Base-by-base conservation (phyloP, 2,113 vertebrate genomes). In the Calonectris borealis region DNA sequence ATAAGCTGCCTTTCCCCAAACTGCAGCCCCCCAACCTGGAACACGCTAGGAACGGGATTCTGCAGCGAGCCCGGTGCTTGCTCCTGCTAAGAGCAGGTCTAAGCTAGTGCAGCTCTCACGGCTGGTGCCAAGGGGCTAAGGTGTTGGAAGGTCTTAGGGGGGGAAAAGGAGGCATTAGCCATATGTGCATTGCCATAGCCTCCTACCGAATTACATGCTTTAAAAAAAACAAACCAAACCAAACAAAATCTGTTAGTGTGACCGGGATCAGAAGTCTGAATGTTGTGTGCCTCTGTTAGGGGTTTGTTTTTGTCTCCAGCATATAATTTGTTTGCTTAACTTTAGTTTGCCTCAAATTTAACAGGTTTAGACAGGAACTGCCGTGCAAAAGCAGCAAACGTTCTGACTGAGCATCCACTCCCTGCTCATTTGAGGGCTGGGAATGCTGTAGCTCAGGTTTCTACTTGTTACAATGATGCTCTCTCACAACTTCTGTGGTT, bases 381-480 rank as follows among this genome's bases (percentile, higher is more conserved):
- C 94, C 54, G 24, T 62, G 94, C 51, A 86, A 96, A 96, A 96
- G 75, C 66, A 95, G 92, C 62, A 95, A 93, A 83, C 70, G 4
- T 69, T 92, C 48, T 96, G 90, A 97, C 36, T 51, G 94, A 95
- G 90, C 72, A 92, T 91, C 94, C 93, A 96, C 95, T 96, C 97
- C 94, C 96, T 96, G 80, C 80, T 94, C 18, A 51, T 95, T 93
- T 93, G 68, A 90, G 95, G 80, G 79, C 72, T 92, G 93, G 93
- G 95, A 97, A 97, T 97, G 95, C 86, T 94, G 96, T 79, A 78
- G 78, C 91, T 97, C 97, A 97, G 87, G 94, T 97, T 96, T 71
- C 64, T 94, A 13, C 93, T 91, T 93, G 92, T 57, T 94, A 14
- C 77, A 65, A 83, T 87, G 94, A 90, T 95, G 93, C 54, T 89